Base-by-base conservation (phyloP, 2,113 vertebrate species). In the Ailuropoda melanoleuca region DNA sequence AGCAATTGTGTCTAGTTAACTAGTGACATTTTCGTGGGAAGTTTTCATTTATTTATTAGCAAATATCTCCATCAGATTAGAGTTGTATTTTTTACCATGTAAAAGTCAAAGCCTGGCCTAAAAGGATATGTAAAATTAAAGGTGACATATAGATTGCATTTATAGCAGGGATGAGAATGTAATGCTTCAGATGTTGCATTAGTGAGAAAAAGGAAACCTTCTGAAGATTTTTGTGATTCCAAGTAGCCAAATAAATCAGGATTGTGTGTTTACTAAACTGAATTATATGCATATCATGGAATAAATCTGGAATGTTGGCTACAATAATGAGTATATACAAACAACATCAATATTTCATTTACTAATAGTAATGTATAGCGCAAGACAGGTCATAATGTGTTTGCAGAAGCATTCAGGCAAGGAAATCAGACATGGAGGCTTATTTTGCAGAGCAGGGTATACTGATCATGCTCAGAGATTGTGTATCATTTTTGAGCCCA, bases 351-450 rank as follows among this genome's bases (percentile, higher is more conserved):
- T 97, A 98, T 97, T 97, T 98, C 88, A 95, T 97, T 96, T 96
- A 78, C 19, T 95, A 95, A 92, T 15, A 94, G 88, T 96, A 97
- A 92, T 88, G 95, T 81, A 97, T 87, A 96, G 34, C 92, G 53
- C 5, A 75, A 85, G 48, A 62, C 50, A 96, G 74, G 37, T 43
- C 81, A 3, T 95, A 96, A 98, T 97, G 87, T 98, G 70, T 97
- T 98, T 98, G 96, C 93, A 60, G 95, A 98, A 95, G 90, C 78
- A 96, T 90, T 88, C 83, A 98, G 66, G 43, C 46, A 97, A 96
- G 91, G 97, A 93, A 93, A 64, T 58, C 70, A 84, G 90, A 92
- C 66, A 89, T 90, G 31, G 26, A 60, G 90, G 58, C 26, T 94
- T 55, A 96, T 98, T 97, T 95, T 97, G 72, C 58, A 96, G 88